Base-by-base conservation (phyloP, 2,888 invertebrate species). In the Sussaba pulchella region DNA sequence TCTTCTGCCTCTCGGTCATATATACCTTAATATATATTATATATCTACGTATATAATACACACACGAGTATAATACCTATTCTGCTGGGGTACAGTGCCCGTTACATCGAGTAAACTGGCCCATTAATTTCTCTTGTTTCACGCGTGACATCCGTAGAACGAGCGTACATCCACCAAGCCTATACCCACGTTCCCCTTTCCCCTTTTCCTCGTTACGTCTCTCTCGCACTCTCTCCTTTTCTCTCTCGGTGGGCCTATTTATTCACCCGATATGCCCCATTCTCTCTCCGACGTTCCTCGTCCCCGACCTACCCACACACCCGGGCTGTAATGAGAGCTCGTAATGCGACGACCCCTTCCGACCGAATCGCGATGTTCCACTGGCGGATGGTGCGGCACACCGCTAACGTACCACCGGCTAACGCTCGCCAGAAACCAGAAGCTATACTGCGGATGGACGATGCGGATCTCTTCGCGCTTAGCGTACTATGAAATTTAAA, bases 101-200 rank as follows among this genome's bases (percentile, higher is more conserved):
- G 73, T 59, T 69, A 74, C 78, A 41, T 70, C 24, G 52, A 63
- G 39, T 61, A 71, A 76, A 75, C 75, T 43, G 75, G 71, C 61
- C 67, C 80, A 80, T 75, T 80, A 76, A 80, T 80, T 80, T 80
- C 80, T 80, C 80, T 72, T 75, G 80, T 80, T 80, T 80, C 59
- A 80, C 63, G 52, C 59, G 67, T 66, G 71, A 80, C 80, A 71
- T 52, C 52, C 52, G 79, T 66, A 71, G 52, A 66, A 66, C 57
- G 71, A 80, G 82, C 81, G 78, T 81, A 71, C 75, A 73, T 45
- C 71, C 77, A 84, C 83, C 77, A 83, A 31, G 73, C 66, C 79
- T 69, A 70, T 75, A 59, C 31, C 41, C 75, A 36, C 41, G 24
- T 41, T 31, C 31, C 72, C 39, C 39, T 64, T 10, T 50, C 43